A percentile compares a stretch with the other conserved stretches of the same genome.
Evolutionary conservation across 2,797 vertebrate species (phyloP).

Genomic region (Coluber constrictor): DNA sequence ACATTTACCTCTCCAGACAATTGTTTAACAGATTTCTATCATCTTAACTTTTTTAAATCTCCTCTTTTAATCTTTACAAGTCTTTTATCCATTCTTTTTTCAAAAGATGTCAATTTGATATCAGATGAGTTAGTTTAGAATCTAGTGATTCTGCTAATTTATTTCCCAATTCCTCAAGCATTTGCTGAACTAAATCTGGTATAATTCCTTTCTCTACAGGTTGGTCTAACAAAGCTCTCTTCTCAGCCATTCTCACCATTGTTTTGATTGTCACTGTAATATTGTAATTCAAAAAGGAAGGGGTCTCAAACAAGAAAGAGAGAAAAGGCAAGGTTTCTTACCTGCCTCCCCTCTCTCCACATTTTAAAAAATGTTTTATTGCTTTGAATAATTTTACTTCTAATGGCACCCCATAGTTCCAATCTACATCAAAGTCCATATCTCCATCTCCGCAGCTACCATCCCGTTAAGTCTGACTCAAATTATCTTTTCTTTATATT

Average conservation of each 20-base stretch:
- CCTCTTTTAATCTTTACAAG: background rate
- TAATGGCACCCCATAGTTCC: background rate
- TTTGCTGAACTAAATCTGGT: background rate
- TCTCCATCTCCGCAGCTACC: background rate
- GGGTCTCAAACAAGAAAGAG: background rate
- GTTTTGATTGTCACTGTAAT: background rate
- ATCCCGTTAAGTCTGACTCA: background rate
- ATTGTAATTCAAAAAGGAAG: background rate
- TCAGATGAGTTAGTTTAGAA: background rate
- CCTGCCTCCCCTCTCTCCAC: too few relatives aligned
- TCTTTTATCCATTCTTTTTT: background rate
- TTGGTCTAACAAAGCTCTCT: background rate
- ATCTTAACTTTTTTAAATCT: background rate
- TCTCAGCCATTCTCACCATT: background rate
- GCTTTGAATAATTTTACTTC: background rate
- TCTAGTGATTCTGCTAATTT: background rate
- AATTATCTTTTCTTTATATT: background rate
- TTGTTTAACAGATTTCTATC: background rate
- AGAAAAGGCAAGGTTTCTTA: background rate
- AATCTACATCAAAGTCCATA: background rate
- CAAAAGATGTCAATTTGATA: background rate
- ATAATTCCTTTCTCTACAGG: background rate
- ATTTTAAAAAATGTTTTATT: background rate
- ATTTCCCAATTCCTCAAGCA: background rate
- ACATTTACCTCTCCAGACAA: background rate